Base-by-base conservation (phyloP, 2,797 vertebrate species). In the Arctocebus calabarensis region DNA sequence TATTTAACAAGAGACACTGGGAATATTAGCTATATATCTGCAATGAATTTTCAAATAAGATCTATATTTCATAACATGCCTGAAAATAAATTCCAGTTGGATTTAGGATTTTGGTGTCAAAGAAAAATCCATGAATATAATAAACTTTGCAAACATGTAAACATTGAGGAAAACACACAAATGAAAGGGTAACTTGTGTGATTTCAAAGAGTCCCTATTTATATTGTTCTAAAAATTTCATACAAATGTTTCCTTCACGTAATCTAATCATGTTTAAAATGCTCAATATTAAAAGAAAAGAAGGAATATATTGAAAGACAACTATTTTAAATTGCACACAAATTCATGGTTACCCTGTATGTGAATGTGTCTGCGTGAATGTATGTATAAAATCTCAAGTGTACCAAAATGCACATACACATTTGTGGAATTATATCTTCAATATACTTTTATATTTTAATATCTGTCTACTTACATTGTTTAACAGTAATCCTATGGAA, bases 31-130 rank as follows among this genome's bases (percentile, higher is more conserved):
- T 90, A 66, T 92, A 37, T 81, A 95, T 59, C 7, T 52, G 4
- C 11, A 84, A 14, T 19, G 91, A 79, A 70, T 25, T 74, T 79
- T 94, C 64, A 85, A 32, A 61, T 79, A 93, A 62, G 37, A 71
- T 61, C 32, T 74, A 55, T 9, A 64, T 83, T 87, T 79, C n/a
- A 52, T 48, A 90, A 81, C 2, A 85, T 75, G 55, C 6, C 23
- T 91, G 40, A 73, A 91, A 85, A 94, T 81, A 94, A 92, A 91
- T 81, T 92, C 23, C 68, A 34, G 78, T 4, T 86, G 37, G 20
- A 77, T 74, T 78, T 86, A 84, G 5, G 25, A 66, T 88, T 82
- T 82, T 84, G 17, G 5, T 52, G 1, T 74, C 71, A 89, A 93
- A 91, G 7, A 91, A 66, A 17, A 88, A 83, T 59, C 52, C 11